Conservation (phyloP, 2,113 vertebrate species). For the Brevimyrus niger region DNA sequence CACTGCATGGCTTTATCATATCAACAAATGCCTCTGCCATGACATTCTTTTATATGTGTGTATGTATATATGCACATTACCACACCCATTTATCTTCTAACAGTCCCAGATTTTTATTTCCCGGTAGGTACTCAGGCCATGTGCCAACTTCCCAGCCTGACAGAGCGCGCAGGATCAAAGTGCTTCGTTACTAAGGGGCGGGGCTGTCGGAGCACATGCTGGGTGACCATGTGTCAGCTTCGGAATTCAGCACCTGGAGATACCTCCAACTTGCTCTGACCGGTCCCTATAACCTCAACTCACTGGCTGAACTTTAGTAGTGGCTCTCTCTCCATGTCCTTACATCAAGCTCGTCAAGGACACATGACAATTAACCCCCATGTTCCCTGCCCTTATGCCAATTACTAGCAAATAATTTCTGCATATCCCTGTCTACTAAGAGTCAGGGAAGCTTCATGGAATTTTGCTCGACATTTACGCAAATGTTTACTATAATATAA, state of each 20-base stretch:
- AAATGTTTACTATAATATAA: background rate
- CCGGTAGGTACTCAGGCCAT: background rate
- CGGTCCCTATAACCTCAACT: slow-evolving; percentile 35
- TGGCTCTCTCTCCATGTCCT: slow-evolving; percentile 36
- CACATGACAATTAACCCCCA: background rate
- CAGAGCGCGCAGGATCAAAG: slow-evolving; percentile 32
- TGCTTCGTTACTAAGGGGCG: slow-evolving; percentile 40
- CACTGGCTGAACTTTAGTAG: slow-evolving; percentile 42
- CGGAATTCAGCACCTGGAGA: slow-evolving; percentile 56
- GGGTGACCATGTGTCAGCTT: slow-evolving; percentile 37
- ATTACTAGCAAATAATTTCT: background rate
- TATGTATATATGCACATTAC: background rate
- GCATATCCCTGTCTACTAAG: background rate
- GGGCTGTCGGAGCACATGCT: slow-evolving; percentile 44
- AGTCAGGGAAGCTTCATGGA: background rate
- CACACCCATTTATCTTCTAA: background rate
- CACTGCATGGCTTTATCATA: background rate
- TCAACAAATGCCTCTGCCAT: background rate
- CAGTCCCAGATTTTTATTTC: background rate
- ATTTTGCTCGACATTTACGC: background rate
- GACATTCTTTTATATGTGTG: background rate
- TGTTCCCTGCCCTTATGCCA: background rate
- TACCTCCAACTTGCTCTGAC: slow-evolving; percentile 21
- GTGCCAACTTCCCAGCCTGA: slow-evolving; percentile 32
- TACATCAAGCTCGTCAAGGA: slow-evolving; percentile 13